phyloP scores from a whole-genome alignment of 2,888 invertebrate genomes.

The Apodemia duryi region DNA sequence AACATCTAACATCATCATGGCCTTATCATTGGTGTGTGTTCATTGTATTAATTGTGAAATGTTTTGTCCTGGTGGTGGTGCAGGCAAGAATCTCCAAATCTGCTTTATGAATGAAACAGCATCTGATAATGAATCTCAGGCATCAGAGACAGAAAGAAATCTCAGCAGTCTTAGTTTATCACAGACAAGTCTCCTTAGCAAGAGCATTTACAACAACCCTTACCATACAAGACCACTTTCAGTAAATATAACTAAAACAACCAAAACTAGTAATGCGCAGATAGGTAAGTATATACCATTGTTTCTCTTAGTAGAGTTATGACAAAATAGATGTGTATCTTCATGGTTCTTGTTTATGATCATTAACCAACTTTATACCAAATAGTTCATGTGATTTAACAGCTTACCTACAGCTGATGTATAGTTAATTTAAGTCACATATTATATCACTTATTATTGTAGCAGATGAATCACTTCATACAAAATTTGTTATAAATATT shows the following conservation, averaged over 20 bases:
- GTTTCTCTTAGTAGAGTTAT: neutral
- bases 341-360: neutral
- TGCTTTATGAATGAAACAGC: constrained; percentile 97
- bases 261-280: constrained; percentile 61
- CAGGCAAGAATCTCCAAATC: constrained; percentile 95
- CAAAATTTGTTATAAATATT: too few relatives aligned
- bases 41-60: constrained; percentile 29
- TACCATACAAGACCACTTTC: constrained; percentile 72
- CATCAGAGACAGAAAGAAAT: constrained; percentile 84
- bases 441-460: too few relatives aligned
- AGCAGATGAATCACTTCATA: too few relatives aligned
- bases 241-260: constrained; percentile 68
- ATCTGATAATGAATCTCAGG: constrained; percentile 89
- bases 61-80: constrained; percentile 43
- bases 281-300: constrained; percentile 50
- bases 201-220: constrained; percentile 67
- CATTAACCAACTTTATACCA: too few relatives aligned
- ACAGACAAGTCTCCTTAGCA: constrained; percentile 64
- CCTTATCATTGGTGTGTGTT: neutral
- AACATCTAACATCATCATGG: too few relatives aligned
- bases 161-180: constrained; percentile 55
- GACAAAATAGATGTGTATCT: neutral
- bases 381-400: too few relatives aligned
- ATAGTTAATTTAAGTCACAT: too few relatives aligned
- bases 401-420: too few relatives aligned